Evolutionary conservation across 2,113 vertebrate species (phyloP).

Genomic region (Grammomys dolichurus): DNA sequence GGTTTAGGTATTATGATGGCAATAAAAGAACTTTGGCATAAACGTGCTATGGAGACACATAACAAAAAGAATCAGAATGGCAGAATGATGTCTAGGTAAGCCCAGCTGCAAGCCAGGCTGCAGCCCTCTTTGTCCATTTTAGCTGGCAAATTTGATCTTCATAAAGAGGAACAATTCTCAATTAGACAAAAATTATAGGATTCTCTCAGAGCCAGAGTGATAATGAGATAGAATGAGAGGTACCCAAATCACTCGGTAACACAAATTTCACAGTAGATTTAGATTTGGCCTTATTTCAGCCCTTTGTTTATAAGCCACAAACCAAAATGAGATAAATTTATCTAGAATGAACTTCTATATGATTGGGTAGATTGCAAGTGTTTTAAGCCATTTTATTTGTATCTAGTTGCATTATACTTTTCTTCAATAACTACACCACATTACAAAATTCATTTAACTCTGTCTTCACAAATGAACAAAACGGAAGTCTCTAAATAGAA

Average conservation of each 20-base stretch:
- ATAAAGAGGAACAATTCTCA: background rate
- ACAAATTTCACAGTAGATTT: background rate
- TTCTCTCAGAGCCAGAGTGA: background rate
- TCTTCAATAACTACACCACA: background rate
- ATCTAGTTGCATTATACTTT: background rate
- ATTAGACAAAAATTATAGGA: background rate
- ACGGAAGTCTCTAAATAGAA: background rate
- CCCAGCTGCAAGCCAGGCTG: background rate
- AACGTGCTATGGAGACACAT: background rate
- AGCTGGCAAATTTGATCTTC: background rate
- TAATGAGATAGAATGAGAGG: background rate
- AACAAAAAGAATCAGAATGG: background rate
- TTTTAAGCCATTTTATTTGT: background rate
- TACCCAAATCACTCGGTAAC: background rate
- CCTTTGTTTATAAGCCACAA: background rate
- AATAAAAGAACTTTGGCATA: background rate
- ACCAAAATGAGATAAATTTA: conserved; percentile 7
- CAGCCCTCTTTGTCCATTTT: background rate
- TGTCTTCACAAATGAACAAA: background rate
- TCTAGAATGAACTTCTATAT: conserved; percentile 28
- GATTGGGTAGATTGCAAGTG: background rate
- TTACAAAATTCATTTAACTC: background rate
- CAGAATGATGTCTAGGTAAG: background rate
- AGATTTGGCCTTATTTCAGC: background rate
- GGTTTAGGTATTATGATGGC: background rate